A percentile compares a stretch with the other conserved stretches of the same genome.
phyloP scores from a whole-genome alignment of 2,888 invertebrate species.

The Microdon myrmicae region DNA sequence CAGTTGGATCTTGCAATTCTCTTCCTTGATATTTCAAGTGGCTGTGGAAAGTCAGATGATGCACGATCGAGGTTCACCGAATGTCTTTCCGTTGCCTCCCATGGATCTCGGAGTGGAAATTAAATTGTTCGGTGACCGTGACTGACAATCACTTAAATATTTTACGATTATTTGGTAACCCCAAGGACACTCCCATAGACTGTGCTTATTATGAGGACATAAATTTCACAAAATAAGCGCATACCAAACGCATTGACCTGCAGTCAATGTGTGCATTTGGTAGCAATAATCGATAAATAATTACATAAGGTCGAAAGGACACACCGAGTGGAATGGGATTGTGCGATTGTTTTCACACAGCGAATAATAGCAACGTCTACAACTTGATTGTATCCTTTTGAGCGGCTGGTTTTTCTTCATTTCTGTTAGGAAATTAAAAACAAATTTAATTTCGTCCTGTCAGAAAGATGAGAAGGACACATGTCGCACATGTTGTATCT shows the following conservation, averaged over 20 bases:
- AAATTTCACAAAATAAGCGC: constrained; percentile 36
- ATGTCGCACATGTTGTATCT: constrained; percentile 49
- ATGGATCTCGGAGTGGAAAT: too few relatives aligned
- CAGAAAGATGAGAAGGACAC: constrained; percentile 49
- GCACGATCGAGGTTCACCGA: too few relatives aligned
- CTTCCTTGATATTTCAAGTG: too few relatives aligned
- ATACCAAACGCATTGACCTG: constrained; percentile 18
- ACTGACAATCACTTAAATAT: constrained; percentile 38
- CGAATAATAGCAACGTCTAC: constrained; percentile 15
- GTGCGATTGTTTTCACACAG: constrained; percentile 13
- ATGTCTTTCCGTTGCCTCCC: too few relatives aligned
- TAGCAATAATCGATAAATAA: constrained; percentile 52
- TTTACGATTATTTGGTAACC: constrained; percentile 41
- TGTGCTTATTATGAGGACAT: constrained; percentile 16
- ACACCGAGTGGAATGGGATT: constrained; percentile 34
- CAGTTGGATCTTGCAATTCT: too few relatives aligned
- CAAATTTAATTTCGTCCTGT: constrained; percentile 49
- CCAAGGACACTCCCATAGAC: constrained; percentile 26
- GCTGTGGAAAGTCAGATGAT: too few relatives aligned
- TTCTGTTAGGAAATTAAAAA: constrained; percentile 36
- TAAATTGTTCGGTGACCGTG: too few relatives aligned
- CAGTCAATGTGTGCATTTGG: constrained; percentile 28
- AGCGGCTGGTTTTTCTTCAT: neutral
- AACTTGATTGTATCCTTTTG: constrained; percentile 45
- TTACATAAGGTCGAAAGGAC: constrained; percentile 32